Evolutionary conservation across 2,888 invertebrate species (phyloP), one percentile per base, ranked within the genome.

Genomic region (Branchipolynoe longqiensis): DNA sequence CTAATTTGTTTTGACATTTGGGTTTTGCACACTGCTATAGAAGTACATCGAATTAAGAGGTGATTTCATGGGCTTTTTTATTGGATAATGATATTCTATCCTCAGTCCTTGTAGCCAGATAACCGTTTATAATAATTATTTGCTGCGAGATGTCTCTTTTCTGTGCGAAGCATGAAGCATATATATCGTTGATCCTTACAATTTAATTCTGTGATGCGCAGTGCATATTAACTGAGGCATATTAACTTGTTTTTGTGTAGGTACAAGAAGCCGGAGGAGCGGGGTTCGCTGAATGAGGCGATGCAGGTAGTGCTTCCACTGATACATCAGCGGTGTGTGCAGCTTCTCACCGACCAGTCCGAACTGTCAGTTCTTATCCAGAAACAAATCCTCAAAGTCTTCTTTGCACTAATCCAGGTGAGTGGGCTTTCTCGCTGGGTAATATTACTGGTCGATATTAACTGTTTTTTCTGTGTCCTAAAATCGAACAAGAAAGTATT

Each of bases 241-340:
- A n/a, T 14, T 14, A n/a, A n/a, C n/a, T 14, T 58, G 58, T 8
- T 14, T n/a, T 58, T 58, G 4, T 8, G 48, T 93, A 98, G 98
- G 94, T 99, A 98, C 94, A 97, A 97, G 92, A 96, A 97, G 89
- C 95, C 96, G 3, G 97, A 98, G 89, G 98, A 99, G 90, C 95
- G 99, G 88, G 96, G 95, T 8, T 97, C 98, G 0, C 95, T 99
- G 25, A 97, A 97, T 90, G 98, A 98, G 94, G 98, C 98, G 12
- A 99, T 99, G 99, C 97, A 97, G 93, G 94, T 98, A 87, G 94
- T 99, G 83, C 95, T 99, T 90, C 99, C 99, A 0, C 96, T 98
- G 95, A 95, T 98, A 90, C 97, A 98, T 93, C 96, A 97, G 92
- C 95, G 94, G 0, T 91, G 94, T 86, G 86, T 90, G 1, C 92